Base-by-base conservation (phyloP, 2,888 invertebrate genomes). In the Fragum fragum region DNA sequence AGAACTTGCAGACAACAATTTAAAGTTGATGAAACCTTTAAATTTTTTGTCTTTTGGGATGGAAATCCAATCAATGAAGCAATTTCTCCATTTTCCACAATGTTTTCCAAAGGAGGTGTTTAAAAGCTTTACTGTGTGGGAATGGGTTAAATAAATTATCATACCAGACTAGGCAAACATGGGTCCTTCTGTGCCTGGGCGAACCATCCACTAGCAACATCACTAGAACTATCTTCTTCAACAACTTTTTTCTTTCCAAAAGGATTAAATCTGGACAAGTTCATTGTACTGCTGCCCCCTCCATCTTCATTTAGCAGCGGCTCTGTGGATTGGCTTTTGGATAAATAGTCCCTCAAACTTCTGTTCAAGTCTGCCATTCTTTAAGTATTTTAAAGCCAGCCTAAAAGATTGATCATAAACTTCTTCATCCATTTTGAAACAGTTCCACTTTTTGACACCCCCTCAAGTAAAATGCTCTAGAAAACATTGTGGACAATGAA, bases 171-270 rank as follows among this genome's bases (percentile, higher is more conserved):
- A n/a, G 94, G 94, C n/a, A 93, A 85, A 26, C 90, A 85, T 0
- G 94, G 94, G 71, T 94, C 94, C 28, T 90, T 90, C 75, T 94
- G 92, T 9, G 94, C 94, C 66, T 93, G 90, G 21, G 89, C 83
- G 85, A 94, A 94, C 94, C 94, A 94, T 32, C 91, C 88, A 81
- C 92, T 93, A 28, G 90, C 89, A 18, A 88, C 87, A n/a, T 88
- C 89, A 14, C 69, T 69, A 0, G 84, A 29, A 18, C 83, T 83
- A 57, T 77, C 77, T 7, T 59, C 70, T 0, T 73, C 42, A 32
- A 53, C 23, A 76, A 71, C 3, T 36, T 28, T 59, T 16, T 55
- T 79, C 71, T 77, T 83, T n/a, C 73, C 79, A 32, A 88, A 88
- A 29, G 88, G 86, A 76, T 88, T 88, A 29, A 88, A 79, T 21